Conservation (phyloP, 2,113 vertebrate genomes). For the Thinocorus orbignyianus region DNA sequence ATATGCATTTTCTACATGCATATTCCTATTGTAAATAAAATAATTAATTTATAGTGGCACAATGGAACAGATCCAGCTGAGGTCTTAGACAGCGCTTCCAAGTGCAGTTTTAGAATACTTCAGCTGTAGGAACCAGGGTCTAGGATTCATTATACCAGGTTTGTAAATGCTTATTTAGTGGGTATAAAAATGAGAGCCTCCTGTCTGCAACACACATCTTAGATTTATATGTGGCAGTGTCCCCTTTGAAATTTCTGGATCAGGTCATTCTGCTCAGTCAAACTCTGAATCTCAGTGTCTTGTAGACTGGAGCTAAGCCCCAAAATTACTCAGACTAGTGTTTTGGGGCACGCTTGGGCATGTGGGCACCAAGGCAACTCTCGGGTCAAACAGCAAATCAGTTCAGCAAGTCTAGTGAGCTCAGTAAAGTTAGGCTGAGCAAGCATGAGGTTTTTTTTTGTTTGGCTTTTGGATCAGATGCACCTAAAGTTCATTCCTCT, state of each 20-base stretch:
- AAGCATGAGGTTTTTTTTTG: not conserved
- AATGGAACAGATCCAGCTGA: not conserved
- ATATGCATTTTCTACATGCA: not conserved
- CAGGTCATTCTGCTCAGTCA: not conserved
- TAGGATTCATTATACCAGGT: not conserved
- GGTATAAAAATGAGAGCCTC: not conserved
- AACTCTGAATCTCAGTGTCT: not conserved
- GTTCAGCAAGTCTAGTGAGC: not conserved
- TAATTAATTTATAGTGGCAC: not conserved
- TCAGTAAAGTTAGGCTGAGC: not conserved
- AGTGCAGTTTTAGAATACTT: not conserved
- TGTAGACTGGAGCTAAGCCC: not conserved
- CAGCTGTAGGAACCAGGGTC: not conserved
- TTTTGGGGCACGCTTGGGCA: not conserved
- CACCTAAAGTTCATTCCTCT: not conserved
- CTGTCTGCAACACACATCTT: accelerated
- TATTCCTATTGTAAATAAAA: not conserved
- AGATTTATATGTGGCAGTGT: not conserved
- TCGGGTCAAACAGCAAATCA: not conserved
- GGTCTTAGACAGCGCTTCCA: not conserved
- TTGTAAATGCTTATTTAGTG: not conserved
- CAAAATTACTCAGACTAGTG: not conserved
- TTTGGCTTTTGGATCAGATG: not conserved
- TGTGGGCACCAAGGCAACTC: not conserved
- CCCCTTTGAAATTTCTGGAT: not conserved